Evolutionary conservation across 2,797 vertebrate genomes (phyloP).

Genomic region (Nannoperca obscura): DNA sequence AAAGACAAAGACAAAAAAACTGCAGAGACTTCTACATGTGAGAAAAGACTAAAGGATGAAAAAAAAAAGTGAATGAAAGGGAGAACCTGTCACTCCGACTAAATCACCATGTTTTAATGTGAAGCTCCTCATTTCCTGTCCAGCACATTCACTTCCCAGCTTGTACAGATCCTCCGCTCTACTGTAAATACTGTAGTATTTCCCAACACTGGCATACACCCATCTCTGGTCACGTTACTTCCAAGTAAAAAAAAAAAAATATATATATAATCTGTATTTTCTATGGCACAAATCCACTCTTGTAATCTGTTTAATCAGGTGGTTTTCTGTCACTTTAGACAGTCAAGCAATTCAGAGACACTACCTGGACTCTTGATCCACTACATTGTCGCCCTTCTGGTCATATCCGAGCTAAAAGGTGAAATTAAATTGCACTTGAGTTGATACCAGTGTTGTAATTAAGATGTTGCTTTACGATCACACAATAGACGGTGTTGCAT

Average conservation of each 20-base stretch:
- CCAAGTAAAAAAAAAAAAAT: constrained; percentile 33
- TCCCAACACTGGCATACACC: constrained; percentile 18
- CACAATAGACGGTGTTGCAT: background rate
- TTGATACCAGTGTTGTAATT: background rate
- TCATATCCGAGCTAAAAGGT: background rate
- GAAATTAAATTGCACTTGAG: background rate
- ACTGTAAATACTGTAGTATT: constrained; percentile 63
- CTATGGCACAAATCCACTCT: constrained; percentile 20
- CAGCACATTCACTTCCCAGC: constrained; percentile 13
- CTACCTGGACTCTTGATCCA: constrained; percentile 1
- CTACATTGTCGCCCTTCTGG: constrained; percentile 4
- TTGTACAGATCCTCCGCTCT: constrained; percentile 41
- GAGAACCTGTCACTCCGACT: constrained; percentile 46
- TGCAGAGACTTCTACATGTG: background rate
- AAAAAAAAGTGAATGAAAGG: constrained; percentile 14
- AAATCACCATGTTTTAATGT: constrained; percentile 47
- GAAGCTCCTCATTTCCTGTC: constrained; percentile 30
- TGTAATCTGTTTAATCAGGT: constrained; percentile 12
- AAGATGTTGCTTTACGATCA: background rate
- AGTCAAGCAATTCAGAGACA: constrained; percentile 23
- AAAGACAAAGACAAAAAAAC: background rate
- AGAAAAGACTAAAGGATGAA: constrained; percentile 11
- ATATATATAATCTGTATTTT: constrained; percentile 36
- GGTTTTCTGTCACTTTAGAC: constrained; percentile 18
- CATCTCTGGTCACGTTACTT: constrained; percentile 11